Conservation (phyloP, 1,140 invertebrate species). For the Caenorhabditis inopinata region DNA sequence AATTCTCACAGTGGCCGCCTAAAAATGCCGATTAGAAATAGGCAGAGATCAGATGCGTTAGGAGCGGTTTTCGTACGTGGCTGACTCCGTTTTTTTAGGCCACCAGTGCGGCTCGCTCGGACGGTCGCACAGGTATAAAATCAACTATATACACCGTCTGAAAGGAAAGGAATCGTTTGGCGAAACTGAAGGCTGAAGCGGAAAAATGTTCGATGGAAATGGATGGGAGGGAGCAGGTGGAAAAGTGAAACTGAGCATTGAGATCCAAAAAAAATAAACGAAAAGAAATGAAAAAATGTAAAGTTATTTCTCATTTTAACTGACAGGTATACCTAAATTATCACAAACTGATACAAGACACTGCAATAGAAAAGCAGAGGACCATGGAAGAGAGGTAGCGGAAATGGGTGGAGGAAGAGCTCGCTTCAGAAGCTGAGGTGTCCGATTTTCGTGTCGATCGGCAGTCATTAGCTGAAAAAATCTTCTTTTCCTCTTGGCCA, state of each 20-base stretch:
- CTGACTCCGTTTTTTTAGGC: no score
- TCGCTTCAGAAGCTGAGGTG: neutral
- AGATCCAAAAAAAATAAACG: neutral
- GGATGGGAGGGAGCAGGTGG: neutral
- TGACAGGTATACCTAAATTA: neutral
- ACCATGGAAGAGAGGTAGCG: neutral
- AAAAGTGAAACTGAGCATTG: neutral
- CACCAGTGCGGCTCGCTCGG: no score
- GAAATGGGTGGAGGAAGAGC: neutral
- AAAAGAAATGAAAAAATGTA: neutral
- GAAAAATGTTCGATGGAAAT: neutral
- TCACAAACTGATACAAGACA: slow-evolving; percentile 8
- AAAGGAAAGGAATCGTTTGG: neutral
- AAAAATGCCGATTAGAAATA: no score
- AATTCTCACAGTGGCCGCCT: no score
- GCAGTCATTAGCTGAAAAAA: slow-evolving; percentile 5
- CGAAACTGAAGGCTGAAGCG: neutral
- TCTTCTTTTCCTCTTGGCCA: neutral
- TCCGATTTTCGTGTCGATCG: slow-evolving; percentile 4
- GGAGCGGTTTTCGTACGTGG: no score
- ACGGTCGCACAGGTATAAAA: no score
- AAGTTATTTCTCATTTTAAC: no score
- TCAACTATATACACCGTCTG: slow-evolving; percentile 4
- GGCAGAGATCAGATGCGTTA: no score
- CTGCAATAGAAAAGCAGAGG: neutral